These are phyloP conservation scores for Eptesicus fuscus DNA, from an alignment of 2,113 vertebrate genomes.

Conservation along the genomic window DNA sequence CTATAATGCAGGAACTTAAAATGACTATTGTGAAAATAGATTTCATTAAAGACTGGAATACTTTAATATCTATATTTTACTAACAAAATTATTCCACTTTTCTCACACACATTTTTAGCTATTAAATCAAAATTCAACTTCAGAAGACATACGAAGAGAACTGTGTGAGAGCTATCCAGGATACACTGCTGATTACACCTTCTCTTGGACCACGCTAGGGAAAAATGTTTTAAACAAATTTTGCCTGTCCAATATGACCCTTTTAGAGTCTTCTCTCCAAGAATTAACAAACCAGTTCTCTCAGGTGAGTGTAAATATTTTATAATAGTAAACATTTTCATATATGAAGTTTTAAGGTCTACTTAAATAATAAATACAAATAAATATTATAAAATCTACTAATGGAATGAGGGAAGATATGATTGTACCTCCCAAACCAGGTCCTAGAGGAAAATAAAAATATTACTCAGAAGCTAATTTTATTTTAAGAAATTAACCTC, in stretches of 20 bases:
- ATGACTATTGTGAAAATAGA: not conserved
- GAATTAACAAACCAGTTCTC: conserved; percentile 78
- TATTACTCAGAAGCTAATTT: not conserved
- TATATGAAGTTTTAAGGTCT: not conserved
- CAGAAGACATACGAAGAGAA: conserved; percentile 72
- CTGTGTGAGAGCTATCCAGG: conserved; percentile 72
- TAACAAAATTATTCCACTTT: not conserved
- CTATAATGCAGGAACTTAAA: not conserved
- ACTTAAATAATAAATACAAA: not conserved
- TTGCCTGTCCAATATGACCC: conserved; percentile 76
- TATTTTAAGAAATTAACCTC: conserved; percentile 13
- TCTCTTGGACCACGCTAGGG: conserved; percentile 70
- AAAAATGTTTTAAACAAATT: conserved; percentile 79
- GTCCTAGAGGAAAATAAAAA: not conserved
- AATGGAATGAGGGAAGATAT: not conserved
- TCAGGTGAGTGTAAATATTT: conserved; percentile 71
- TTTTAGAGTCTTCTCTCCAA: conserved; percentile 76
- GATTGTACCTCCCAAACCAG: not conserved
- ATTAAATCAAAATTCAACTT: conserved; percentile 60
- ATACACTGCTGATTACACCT: not conserved
- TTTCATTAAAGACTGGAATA: conserved; percentile 20
- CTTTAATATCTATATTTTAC: not conserved
- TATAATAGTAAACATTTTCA: not conserved
- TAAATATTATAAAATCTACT: not conserved
- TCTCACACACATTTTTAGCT: conserved; percentile 59